Evolutionary conservation across 2,888 invertebrate species (phyloP), one percentile per base, ranked within the genome.

Genomic region (Ferdinandea cuprea): DNA sequence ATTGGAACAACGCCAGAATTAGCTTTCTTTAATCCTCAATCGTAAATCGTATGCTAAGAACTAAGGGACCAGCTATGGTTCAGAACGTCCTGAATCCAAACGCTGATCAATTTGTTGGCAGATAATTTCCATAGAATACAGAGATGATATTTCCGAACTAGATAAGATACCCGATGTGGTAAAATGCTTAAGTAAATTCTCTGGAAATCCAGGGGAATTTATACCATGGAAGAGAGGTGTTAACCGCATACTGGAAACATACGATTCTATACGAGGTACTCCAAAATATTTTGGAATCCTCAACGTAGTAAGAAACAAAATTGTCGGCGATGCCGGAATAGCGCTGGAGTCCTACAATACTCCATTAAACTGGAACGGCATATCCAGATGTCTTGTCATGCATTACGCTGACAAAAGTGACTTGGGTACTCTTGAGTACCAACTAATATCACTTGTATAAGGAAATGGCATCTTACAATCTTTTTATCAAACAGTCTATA

Each of bases 151-250:
- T 11, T 35, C 11, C 17, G 80, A 73, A 13, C 21, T 81, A 17
- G 72, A 83, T n/a, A n/a, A n/a, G n/a, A n/a, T n/a, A n/a, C n/a
- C n/a, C n/a, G n/a, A n/a, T n/a, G n/a, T n/a, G n/a, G 71, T 76
- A 2, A 52, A 50, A 21, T 69, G 44, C 40, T 15, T 81, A 8
- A n/a, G 76, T 8, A 54, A 73, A 15, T 73, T 79, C 25, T 42
- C 58, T 8, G 72, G 79, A 6, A 15, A 66, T 17, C 50, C 73
- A 32, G 46, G 25, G 7, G 71, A 81, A 42, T 72, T 59, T 35
- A 58, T 35, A 7, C 72, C 76, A 1, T 83, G 76, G 81, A 48
- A 21, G 28, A 79, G 58, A 35, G 65, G 65, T 13, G 78, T 79
- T 7, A 52, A 79, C n/a, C 30, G 65, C 17, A 59, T 78, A 11